These are phyloP conservation scores for Julus scandinavius DNA, from an alignment of 2,888 invertebrate genomes.

Conservation along the genomic window DNA sequence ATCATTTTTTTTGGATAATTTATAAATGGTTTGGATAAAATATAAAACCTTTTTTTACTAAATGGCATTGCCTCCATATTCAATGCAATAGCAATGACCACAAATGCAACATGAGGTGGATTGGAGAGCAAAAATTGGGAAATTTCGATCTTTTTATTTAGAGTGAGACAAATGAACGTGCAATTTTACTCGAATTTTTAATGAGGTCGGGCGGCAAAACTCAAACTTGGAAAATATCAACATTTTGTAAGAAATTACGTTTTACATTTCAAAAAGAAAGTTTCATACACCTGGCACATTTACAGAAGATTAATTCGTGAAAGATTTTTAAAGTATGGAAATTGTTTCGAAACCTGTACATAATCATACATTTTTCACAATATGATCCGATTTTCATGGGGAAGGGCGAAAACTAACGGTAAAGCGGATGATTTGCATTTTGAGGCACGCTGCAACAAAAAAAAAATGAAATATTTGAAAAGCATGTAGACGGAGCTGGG, in stretches of 20 bases:
- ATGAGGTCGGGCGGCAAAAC: neutral
- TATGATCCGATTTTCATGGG: constrained; percentile 1
- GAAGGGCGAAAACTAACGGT: neutral
- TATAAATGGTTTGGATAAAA: constrained; percentile 44
- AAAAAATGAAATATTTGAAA: constrained; percentile 7
- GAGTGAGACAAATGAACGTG: constrained; percentile 25
- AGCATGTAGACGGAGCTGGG: constrained; percentile 14
- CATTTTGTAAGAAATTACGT: constrained; percentile 31
- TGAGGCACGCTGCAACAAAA: constrained; percentile 18
- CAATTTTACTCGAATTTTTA: constrained; percentile 23
- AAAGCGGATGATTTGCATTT: constrained; percentile 41
- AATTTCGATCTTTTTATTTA: neutral
- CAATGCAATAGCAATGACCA: constrained; percentile 33
- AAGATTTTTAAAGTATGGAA: constrained; percentile 8
- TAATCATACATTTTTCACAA: constrained; percentile 27
- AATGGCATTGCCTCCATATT: constrained; percentile 24
- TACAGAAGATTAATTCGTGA: constrained; percentile 2
- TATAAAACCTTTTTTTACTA: constrained; percentile 39
- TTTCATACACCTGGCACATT: constrained; percentile 39
- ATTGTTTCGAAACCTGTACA: constrained; percentile 37
- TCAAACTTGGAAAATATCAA: constrained; percentile 2
- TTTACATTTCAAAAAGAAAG: constrained; percentile 20
- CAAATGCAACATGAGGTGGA: constrained; percentile 41
- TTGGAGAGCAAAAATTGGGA: neutral
- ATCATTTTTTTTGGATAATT: constrained; percentile 47